Base-by-base conservation (phyloP, 2,888 invertebrate species). In the Pyrgus malvae region DNA sequence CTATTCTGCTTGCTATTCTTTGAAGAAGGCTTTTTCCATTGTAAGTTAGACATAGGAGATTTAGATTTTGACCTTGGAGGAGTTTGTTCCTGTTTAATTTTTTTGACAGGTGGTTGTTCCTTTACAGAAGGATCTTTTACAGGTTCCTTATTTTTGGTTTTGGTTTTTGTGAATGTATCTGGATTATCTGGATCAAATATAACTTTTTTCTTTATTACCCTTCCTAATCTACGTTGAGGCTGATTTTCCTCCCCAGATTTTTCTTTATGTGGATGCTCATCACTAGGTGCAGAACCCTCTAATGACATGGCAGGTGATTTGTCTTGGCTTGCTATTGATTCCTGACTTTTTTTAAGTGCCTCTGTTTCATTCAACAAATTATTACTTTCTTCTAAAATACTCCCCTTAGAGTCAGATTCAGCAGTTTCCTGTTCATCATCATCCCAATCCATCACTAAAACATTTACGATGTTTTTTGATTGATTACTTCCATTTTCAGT, bases 171-270 rank as follows among this genome's bases (percentile, higher is more conserved):
- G 61, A 84, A 90, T 33, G 91, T 88, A 57, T 88, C 90, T 55
- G 90, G 91, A 69, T 92, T 93, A 64, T 92, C 93, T 4, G 94
- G 94, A 78, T 95, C 94, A 92, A 94, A 95, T 62, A 94, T 94
- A 3, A 94, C 92, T 80, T 94, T 94, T 60, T 92, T 93, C 70
- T 94, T 95, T 21, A 95, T 94, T 14, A 94, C 89, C 65, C 94
- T 80, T 12, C 86, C 78, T 27, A 82, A 70, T 65, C 90, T 77
- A 41, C 82, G 74, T 57, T 83, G 84, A 1, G 85, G 83, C 56
- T 76, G 80, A 17, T 64, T 55, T 59, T 86, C 85, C 67, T 82
- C 84, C 56, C 61, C 64, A 65, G 67, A 74, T 60, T 79, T 86
- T 58, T 62, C 77, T 25, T 61, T 69, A 38, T 68, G 61, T 41